phyloP scores from a whole-genome alignment of 2,797 vertebrate species.

The Hydrolagus colliei region DNA sequence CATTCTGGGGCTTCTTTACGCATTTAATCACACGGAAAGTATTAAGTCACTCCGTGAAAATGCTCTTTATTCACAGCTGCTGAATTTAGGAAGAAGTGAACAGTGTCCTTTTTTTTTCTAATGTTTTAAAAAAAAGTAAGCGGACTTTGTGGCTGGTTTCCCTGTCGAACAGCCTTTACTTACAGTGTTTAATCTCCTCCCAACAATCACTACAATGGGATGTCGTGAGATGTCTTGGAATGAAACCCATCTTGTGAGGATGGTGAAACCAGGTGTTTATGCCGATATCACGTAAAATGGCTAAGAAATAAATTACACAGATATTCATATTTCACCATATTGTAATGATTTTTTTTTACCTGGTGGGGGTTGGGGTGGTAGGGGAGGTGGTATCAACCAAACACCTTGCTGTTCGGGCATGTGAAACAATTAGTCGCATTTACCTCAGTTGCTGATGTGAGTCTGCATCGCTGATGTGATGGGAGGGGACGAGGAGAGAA shows the following conservation, averaged over 20 bases:
- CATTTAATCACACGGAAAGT: constrained; percentile 27
- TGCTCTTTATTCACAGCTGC: neutral
- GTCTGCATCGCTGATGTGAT: too few relatives aligned
- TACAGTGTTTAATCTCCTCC: neutral
- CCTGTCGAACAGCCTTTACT: constrained; percentile 18
- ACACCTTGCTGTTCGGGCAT: neutral
- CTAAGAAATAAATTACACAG: constrained; percentile 26
- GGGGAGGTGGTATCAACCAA: neutral
- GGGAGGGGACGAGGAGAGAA: too few relatives aligned
- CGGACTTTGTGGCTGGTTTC: constrained; percentile 6
- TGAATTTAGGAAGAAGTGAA: neutral
- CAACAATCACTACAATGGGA: constrained; percentile 8
- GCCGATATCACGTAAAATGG: constrained; percentile 1
- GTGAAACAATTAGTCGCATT: neutral
- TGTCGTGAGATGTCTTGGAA: neutral
- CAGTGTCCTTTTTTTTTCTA: neutral
- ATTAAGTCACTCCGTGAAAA: constrained; percentile 14
- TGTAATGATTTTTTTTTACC: constrained; percentile 16
- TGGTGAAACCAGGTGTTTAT: constrained; percentile 15
- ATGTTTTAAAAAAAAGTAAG: constrained; percentile 3
- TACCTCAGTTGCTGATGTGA: neutral
- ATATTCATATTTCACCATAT: constrained; percentile 18
- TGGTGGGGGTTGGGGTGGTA: too few relatives aligned
- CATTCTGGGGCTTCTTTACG: neutral
- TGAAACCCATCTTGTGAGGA: constrained; percentile 16